A percentile compares a stretch with the other conserved stretches of the same genome.
Evolutionary conservation across 2,113 vertebrate species (phyloP).

Genomic region (western clawed frog (Xenopus tropicalis)): UCB_Xtro_10.0 CM004450.2:106241501-106242000

Average conservation of each 20-base stretch:
- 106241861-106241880: conserved; percentile 99
- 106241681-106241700: conserved; percentile 98
- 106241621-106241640: too few relatives aligned
- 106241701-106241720: conserved; percentile 95
- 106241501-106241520: too few relatives aligned
- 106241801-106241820: conserved; percentile 99
- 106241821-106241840: conserved; percentile 99
- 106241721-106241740: conserved; percentile 99
- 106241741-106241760: conserved; percentile 99
- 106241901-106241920: conserved; percentile 60
- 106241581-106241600: too few relatives aligned
- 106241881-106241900: conserved; percentile 78
- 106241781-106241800: conserved; percentile 99
- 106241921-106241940: conserved; percentile 47
- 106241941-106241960: conserved; percentile 57
- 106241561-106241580: too few relatives aligned
- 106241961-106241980: conserved; percentile 36
- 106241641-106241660: too few relatives aligned
- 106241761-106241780: conserved; percentile 99
- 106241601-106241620: too few relatives aligned
- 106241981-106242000: conserved; percentile 56
- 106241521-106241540: too few relatives aligned
- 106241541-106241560: too few relatives aligned
- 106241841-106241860: conserved; percentile 98
- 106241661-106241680: conserved; percentile 88